These are phyloP conservation scores for Pinna nobilis DNA, from an alignment of 1,140 invertebrate genomes.

Conservation along the genomic window DNA sequence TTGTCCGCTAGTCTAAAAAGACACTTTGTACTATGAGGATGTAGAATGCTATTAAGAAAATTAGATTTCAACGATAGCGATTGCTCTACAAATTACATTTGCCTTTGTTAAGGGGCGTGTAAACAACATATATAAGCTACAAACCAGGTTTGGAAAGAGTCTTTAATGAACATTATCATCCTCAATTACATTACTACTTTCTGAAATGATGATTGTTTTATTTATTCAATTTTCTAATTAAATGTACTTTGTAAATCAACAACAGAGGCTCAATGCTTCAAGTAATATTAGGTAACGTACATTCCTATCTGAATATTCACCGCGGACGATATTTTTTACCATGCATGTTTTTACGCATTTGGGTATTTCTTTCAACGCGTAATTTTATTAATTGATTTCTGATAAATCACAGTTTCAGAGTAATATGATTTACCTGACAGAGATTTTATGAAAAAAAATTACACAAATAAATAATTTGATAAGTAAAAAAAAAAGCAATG, in stretches of 20 bases:
- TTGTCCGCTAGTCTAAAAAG: slow-evolving; percentile 26
- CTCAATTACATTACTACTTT: background rate
- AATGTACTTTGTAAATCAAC: no score
- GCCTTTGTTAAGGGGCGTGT: no score
- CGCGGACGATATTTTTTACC: no score
- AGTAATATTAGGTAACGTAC: no score
- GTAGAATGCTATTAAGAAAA: slow-evolving; percentile 47
- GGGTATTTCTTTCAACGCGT: no score
- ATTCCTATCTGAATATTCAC: no score
- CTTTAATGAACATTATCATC: background rate
- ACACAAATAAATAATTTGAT: background rate
- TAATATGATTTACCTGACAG: background rate
- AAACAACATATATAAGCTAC: background rate
- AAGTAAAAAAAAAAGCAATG: no score
- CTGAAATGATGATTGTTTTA: background rate
- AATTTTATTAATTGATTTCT: no score
- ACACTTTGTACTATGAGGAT: slow-evolving; percentile 27
- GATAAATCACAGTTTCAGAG: background rate
- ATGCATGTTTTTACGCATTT: no score
- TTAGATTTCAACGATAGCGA: slow-evolving; percentile 36
- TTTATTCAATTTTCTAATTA: background rate
- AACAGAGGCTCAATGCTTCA: no score
- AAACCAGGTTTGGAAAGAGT: no score
- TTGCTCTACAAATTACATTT: slow-evolving; percentile 7
- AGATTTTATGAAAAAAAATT: background rate